Conservation (phyloP, 2,888 invertebrate genomes). For the Melipona beecheii region DNA sequence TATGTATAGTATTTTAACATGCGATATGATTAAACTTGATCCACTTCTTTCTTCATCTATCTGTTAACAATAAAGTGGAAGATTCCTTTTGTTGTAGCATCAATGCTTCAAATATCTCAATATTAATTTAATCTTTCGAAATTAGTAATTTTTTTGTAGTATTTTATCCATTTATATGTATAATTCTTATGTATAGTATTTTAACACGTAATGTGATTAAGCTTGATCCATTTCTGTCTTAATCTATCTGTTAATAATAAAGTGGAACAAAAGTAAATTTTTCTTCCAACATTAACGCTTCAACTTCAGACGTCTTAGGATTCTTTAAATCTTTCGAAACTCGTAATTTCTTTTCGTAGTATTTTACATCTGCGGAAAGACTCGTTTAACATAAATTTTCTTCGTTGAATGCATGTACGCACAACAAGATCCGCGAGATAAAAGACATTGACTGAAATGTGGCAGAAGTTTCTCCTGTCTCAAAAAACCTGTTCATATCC, state of each 20-base stretch:
- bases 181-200: no score
- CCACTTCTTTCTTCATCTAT: background rate
- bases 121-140: no score
- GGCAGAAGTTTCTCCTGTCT: constrained; percentile 5
- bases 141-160: no score
- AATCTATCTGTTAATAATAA: no score
- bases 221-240: background rate
- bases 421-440: background rate
- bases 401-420: background rate
- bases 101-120: no score
- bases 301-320: fast-evolving
- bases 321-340: background rate
- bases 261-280: background rate
- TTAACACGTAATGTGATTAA: no score
- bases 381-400: background rate
- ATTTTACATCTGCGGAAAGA: no score
- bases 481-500: constrained; percentile 70
- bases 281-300: fast-evolving
- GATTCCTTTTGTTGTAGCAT: background rate
- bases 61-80: no score
- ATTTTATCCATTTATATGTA: no score
- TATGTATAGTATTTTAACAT: no score
- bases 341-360: background rate
- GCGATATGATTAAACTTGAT: background rate
- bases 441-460: background rate